These are phyloP conservation scores for Lottia scabra DNA, from an alignment of 2,888 invertebrate species.

Conservation along the genomic window DNA sequence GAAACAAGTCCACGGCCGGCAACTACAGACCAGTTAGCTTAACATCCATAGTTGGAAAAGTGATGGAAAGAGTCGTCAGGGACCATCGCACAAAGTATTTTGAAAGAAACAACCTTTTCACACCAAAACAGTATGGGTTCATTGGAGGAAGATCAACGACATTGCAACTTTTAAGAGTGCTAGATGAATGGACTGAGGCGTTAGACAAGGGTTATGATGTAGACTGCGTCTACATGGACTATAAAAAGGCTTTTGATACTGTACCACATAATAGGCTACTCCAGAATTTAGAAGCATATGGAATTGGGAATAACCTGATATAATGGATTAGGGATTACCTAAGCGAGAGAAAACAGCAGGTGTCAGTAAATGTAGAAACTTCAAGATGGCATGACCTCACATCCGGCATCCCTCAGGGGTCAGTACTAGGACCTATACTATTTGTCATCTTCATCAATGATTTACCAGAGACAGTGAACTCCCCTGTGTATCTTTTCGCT, in stretches of 20 bases:
- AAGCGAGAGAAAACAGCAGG: conserved; percentile 8
- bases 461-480: conserved; percentile 19
- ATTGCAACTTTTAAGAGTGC: conserved; percentile 4
- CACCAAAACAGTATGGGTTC: conserved; percentile 13
- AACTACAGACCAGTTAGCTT: too few relatives aligned
- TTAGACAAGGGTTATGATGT: conserved; percentile 6
- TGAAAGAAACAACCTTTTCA: neutral
- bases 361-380: neutral
- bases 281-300: conserved; percentile 11
- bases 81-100: neutral
- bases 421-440: conserved; percentile 27
- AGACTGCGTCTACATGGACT: too few relatives aligned
- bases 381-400: neutral
- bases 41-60: too few relatives aligned
- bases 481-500: conserved; percentile 13
- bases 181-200: conserved; percentile 12
- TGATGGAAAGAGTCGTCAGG: neutral
- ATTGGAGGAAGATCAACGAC: conserved; percentile 8
- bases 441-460: conserved; percentile 31
- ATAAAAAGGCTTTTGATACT: conserved; percentile 14
- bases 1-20: too few relatives aligned
- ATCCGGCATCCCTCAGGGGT: conserved; percentile 1
- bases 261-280: conserved; percentile 2
- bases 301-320: neutral
- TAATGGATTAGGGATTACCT: conserved; percentile 8